Evolutionary conservation across 2,797 vertebrate genomes (phyloP), one percentile per base, ranked within the genome.

Genomic region (Anguilla pacifica): DNA sequence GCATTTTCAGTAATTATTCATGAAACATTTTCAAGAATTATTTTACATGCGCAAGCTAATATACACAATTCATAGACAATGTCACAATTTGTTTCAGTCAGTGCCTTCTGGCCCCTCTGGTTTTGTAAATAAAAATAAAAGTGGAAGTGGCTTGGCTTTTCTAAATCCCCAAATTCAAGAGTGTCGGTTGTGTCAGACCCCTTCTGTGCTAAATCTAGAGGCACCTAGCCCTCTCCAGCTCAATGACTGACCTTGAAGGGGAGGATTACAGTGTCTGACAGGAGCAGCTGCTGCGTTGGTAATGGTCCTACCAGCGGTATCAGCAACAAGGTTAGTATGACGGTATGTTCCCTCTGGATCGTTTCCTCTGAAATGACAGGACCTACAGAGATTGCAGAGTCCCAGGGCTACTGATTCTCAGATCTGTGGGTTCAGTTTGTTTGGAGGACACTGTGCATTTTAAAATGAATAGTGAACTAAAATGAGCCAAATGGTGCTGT

Each of bases 211-310:
- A 49, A 81, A 25, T 22, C 6, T 49, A 81, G 77, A 49, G 17
- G 9, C 15, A 31, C 11, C 2, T 17, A 31, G 35, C 51, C n/a
- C 82, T 53, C 13, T 35, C 49, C 83, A 31, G 51, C 17, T 25
- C 10, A 84, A 51, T n/a, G 51, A 57, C 3, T 84, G 83, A 59
- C 55, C 31, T 39, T 84, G 28, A 5, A 22, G 83, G 31, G 83
- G 83, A 61, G 83, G 83, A 84, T 39, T n/a, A 84, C 57, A 61
- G 28, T 31, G 53, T 59, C 46, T 57, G 55, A 84, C 83, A 84
- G 28, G 55, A 84, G 31, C 83, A 43, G 55, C 55, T 61, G 55
- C 57, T 84, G 15, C 9, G 51, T 15, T 39, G 19, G 57, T 31
- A 19, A 13, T 35, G 31, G 55, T 25, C 2, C 0, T 28, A 31